Percentiles rank a stretch among this genome's conserved stretches.
phyloP scores from a whole-genome alignment of 2,113 vertebrate genomes.

The Cyrtonyx montezumae region DNA sequence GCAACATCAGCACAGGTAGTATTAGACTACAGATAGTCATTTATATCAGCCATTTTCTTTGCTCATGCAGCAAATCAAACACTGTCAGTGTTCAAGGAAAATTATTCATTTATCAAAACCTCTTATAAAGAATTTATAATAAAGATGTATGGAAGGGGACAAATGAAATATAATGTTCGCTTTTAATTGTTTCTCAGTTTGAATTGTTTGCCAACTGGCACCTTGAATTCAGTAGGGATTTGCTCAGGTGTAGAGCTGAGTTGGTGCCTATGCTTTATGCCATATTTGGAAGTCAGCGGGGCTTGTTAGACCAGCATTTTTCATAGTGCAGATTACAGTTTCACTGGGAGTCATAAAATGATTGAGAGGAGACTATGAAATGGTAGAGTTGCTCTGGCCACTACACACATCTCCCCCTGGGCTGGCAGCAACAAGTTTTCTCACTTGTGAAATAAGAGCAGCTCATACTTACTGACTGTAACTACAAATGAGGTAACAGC shows the following conservation, averaged over 20 bases:
- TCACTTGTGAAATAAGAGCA: neutral
- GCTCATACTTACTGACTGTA: neutral
- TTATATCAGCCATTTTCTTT: neutral
- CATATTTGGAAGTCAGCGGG: neutral
- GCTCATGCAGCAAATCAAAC: neutral
- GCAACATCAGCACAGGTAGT: neutral
- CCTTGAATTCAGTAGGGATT: neutral
- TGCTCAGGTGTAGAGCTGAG: neutral
- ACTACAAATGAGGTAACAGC: neutral
- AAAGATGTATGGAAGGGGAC: neutral
- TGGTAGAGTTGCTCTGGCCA: neutral
- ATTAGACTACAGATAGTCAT: neutral
- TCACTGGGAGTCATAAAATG: neutral
- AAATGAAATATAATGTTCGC: neutral
- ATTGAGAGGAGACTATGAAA: neutral
- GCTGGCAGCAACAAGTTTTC: neutral
- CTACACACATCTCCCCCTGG: neutral
- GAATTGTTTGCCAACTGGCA: accelerated
- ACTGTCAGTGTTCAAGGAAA: neutral
- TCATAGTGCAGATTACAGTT: neutral
- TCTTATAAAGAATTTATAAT: neutral
- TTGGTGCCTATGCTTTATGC: too few species aligned
- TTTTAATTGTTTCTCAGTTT: neutral
- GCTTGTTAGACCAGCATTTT: neutral
- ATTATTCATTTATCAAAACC: neutral